Percentiles rank a stretch among this genome's conserved stretches.
Conservation (phyloP, 1,140 invertebrate genomes). For the Bombus breviceps region DNA sequence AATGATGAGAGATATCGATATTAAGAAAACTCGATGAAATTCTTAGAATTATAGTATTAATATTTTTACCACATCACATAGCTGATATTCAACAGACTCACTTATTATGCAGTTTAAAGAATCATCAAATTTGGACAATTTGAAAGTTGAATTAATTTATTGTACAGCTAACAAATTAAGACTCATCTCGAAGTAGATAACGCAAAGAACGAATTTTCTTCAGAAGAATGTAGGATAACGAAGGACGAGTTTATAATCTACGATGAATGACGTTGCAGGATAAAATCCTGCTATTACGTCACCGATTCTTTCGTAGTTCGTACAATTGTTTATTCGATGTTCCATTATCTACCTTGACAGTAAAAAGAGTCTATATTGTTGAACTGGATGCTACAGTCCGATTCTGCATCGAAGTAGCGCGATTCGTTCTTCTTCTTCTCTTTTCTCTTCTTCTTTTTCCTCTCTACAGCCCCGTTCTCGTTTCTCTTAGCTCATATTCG, state of each 20-base stretch:
- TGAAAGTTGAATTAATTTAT: not conserved
- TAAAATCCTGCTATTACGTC: conserved; percentile 60
- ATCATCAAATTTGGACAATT: not conserved
- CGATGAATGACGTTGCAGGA: conserved; percentile 73
- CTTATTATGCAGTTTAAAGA: not conserved
- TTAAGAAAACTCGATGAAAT: not conserved
- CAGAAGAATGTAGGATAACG: conserved; percentile 7
- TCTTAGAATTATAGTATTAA: not conserved
- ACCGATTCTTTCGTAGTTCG: conserved; percentile 16
- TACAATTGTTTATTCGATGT: conserved; percentile 69
- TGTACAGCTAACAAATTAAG: not conserved
- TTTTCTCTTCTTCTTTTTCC: no score
- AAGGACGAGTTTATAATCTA: conserved; percentile 63
- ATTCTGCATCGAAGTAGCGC: conserved; percentile 51
- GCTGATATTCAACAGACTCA: not conserved
- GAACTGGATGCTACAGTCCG: conserved; percentile 73
- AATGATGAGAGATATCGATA: no score
- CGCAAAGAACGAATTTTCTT: conserved; percentile 14
- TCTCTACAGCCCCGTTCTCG: not conserved
- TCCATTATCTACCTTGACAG: conserved; percentile 64
- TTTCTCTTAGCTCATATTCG: conserved; percentile 30
- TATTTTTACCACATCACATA: not conserved
- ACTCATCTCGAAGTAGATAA: not conserved
- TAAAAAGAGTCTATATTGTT: conserved; percentile 66
- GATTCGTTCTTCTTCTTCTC: conserved; percentile 3